Base-by-base conservation (phyloP, 92 coral and sea anemone species). In the Epizoanthus fatuus region DNA sequence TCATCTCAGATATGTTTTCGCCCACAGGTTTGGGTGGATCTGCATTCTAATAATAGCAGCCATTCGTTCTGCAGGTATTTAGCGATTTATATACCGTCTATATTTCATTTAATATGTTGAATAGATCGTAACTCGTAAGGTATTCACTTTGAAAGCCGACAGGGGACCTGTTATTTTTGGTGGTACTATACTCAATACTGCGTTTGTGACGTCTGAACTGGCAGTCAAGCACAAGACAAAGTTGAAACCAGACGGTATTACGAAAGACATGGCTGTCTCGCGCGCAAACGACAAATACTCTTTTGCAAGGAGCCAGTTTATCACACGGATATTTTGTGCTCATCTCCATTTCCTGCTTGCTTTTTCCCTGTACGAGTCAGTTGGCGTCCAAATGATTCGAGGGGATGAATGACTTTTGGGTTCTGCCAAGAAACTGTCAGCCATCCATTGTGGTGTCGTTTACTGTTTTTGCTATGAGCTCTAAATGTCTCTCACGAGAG, bases 51-150 rank as follows among this genome's bases (percentile, higher is more conserved):
- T 44, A 8, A 60, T 44, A 17, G 70, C 55, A 54, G 54, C 9
- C 70, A 37, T 60, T 42, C 70, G 22, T 77, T 77, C 82, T 77
- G 82, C 82, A 77, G 82, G 82, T 77, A 77, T 77, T 60, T 77
- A 60, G 35, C 5, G 45, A 42, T 77, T 60, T 77, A 20, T 60
- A 29, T 37, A 56, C 49, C 80, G 3, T 75, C 66, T 38, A n/a
- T 35, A 15, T 35, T 15, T 32, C 37, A 42, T 77, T 29, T 29
- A 29, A 29, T n/a, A 58, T n/a, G 40, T 47, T 75, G 52, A 49
- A 57, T 22, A 32, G 16, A n/a, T 42, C 20, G 40, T 49, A 8
- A 29, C 35, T 29, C 35, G 35, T 1, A 29, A 49, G 53, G 53
- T 49, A 49, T 49, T 49, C 11, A 49, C 53, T 7, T 49, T 12